Evolutionary conservation across 2,113 vertebrate genomes (phyloP).

Genomic region (Proteles cristata): DNA sequence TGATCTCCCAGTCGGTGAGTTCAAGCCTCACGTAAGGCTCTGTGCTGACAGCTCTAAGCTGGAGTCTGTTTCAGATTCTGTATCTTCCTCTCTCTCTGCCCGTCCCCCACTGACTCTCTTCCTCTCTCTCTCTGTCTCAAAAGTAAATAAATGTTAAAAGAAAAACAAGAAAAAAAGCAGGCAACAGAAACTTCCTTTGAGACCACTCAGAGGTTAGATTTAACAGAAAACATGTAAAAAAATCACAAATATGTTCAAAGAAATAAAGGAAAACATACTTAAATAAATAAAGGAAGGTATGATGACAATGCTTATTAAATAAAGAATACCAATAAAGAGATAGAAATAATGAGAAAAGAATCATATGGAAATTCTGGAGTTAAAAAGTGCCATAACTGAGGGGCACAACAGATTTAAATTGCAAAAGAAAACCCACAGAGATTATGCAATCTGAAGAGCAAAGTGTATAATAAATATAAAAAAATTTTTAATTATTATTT

Average conservation of each 20-base stretch:
- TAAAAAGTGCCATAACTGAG: not conserved
- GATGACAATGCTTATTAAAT: not conserved
- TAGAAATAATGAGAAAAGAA: not conserved
- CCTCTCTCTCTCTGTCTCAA: too few species aligned
- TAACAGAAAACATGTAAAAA: not conserved
- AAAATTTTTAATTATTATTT: too few species aligned
- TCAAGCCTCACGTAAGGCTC: too few species aligned
- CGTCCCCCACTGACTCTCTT: too few species aligned
- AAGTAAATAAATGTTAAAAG: too few species aligned
- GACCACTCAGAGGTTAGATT: not conserved
- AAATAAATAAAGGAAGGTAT: not conserved
- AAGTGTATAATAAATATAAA: not conserved
- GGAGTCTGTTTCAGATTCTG: too few species aligned
- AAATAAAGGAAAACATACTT: not conserved
- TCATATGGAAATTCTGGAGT: not conserved
- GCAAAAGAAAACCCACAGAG: not conserved
- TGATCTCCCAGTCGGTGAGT: too few species aligned
- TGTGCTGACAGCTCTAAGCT: too few species aligned
- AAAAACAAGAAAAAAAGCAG: not conserved
- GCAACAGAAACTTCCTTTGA: not conserved
- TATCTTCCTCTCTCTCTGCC: too few species aligned
- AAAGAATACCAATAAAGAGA: not conserved
- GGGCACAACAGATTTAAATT: not conserved
- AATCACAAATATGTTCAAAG: not conserved
- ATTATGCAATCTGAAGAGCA: not conserved